Percentiles rank a stretch among this genome's conserved stretches.
phyloP scores from a whole-genome alignment of 2,113 vertebrate genomes.

The Triplophysa tibetana region DNA sequence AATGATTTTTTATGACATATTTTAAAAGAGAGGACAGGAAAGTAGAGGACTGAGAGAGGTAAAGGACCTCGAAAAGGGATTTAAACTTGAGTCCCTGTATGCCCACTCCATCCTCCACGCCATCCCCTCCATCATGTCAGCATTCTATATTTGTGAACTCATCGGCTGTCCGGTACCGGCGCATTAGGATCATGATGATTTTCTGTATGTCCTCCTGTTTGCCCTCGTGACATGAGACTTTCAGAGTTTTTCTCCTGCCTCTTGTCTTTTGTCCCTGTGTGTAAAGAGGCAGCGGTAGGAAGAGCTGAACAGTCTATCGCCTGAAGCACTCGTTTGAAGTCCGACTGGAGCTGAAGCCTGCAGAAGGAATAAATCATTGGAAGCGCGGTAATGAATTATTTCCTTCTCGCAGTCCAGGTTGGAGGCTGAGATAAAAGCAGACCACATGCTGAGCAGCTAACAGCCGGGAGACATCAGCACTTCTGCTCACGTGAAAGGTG shows the following conservation, averaged over 20 bases:
- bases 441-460: slow-evolving; percentile 66
- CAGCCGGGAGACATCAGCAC: slow-evolving; percentile 56
- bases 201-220: no score
- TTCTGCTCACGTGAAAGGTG: neutral
- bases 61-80: no score
- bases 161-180: no score
- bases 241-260: neutral
- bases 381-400: slow-evolving; percentile 78
- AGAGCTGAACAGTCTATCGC: slow-evolving; percentile 18
- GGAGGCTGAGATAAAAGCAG: slow-evolving; percentile 76
- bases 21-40: no score
- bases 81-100: no score
- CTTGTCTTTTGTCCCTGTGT: slow-evolving; percentile 7
- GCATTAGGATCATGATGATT: no score
- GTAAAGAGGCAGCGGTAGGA: neutral
- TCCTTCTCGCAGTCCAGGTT: slow-evolving; percentile 69
- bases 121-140: no score
- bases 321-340: slow-evolving; percentile 64
- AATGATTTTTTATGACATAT: no score
- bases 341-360: slow-evolving; percentile 40
- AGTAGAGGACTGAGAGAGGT: no score
- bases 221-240: neutral
- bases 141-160: no score
- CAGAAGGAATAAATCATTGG: slow-evolving; percentile 71
- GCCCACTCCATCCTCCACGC: no score